phyloP scores from a whole-genome alignment of 2,113 vertebrate species.

The Oryzias curvinotus region DNA sequence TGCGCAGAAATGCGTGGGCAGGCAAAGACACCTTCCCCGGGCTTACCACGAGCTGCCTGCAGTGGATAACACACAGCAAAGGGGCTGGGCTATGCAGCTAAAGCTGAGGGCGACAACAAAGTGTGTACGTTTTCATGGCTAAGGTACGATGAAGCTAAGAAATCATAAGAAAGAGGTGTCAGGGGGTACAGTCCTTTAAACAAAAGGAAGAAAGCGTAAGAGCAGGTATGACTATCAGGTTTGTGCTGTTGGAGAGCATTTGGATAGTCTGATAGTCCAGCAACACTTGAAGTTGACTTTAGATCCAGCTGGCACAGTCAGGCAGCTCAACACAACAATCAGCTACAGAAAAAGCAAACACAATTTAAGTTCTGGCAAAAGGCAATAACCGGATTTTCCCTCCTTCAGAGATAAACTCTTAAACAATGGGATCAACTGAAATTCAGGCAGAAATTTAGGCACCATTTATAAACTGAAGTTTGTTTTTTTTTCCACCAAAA shows the following conservation, averaged over 20 bases:
- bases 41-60: conserved; percentile 25
- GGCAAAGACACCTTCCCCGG: conserved; percentile 13
- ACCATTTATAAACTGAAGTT: background rate
- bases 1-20: background rate
- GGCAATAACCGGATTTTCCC: background rate
- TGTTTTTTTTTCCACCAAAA: background rate
- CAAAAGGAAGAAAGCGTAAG: background rate
- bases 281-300: conserved; percentile 23
- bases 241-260: background rate
- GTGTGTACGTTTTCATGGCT: conserved; percentile 16
- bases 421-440: background rate
- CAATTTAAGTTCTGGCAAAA: background rate
- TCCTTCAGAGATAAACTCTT: background rate
- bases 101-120: conserved; percentile 26
- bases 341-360: background rate
- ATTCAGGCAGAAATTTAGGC: background rate
- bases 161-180: background rate
- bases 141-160: conserved; percentile 7
- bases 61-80: conserved; percentile 32
- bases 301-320: conserved; percentile 19
- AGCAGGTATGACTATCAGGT: conserved; percentile 1
- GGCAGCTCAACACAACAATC: conserved; percentile 15
- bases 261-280: background rate
- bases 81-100: conserved; percentile 1
- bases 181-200: background rate